Percentiles rank a stretch among this genome's conserved stretches.
These are phyloP conservation scores for Stegophylla sp. DNA, from an alignment of 2,888 invertebrate species.

Conservation along the genomic window DNA sequence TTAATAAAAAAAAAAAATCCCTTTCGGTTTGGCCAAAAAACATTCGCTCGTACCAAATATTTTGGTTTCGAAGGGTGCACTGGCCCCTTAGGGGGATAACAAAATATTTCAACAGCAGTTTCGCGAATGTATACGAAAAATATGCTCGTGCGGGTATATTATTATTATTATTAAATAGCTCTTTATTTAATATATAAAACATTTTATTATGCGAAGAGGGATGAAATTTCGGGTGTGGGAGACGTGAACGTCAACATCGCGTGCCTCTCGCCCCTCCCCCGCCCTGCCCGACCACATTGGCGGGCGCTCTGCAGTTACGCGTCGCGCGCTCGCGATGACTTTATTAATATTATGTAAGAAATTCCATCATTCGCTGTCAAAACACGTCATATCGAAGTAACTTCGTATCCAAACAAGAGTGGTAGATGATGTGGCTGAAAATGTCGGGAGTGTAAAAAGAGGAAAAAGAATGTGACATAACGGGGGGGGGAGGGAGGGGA, in stretches of 20 bases:
- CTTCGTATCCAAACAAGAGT: constrained; percentile 15
- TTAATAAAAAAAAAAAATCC: background rate
- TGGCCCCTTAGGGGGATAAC: background rate
- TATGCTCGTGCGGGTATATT: constrained; percentile 1
- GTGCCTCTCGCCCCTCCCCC: too few species aligned
- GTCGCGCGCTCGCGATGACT: constrained; percentile 8
- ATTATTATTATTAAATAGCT: constrained; percentile 26
- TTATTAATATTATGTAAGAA: constrained; percentile 47
- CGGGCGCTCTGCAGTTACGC: background rate
- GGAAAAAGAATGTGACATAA: too few species aligned
- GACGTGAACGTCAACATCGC: constrained; percentile 28
- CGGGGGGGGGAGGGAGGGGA: too few species aligned
- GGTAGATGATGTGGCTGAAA: constrained; percentile 35
- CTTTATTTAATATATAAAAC: constrained; percentile 26
- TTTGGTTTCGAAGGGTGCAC: background rate
- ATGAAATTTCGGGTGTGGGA: background rate
- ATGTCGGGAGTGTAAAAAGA: background rate
- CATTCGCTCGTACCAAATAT: background rate
- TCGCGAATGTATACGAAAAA: constrained; percentile 58
- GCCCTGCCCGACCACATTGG: background rate
- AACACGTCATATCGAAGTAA: constrained; percentile 32
- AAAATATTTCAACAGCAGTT: background rate
- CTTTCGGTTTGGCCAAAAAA: background rate
- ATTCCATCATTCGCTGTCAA: constrained; percentile 56
- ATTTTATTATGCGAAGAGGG: background rate